Conservation (phyloP, 2,888 invertebrate species). For the Drosophila lacicola region DNA sequence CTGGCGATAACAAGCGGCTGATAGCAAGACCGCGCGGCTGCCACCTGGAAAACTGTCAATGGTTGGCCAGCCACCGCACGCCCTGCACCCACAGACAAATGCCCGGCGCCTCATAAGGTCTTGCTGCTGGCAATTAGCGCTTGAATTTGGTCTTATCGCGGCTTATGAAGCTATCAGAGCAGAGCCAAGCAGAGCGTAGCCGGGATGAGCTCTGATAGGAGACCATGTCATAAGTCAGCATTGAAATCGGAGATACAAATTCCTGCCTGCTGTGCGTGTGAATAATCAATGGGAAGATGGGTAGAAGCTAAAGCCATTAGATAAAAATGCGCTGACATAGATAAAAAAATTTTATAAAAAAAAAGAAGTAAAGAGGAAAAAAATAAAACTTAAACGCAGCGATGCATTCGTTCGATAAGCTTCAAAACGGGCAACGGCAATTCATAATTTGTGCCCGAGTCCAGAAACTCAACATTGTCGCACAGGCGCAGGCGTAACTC, state of each 20-base stretch:
- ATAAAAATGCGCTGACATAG: conserved; percentile 70
- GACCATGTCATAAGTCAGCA: conserved; percentile 72
- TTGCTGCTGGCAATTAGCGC: conserved; percentile 69
- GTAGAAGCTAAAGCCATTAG: conserved; percentile 68
- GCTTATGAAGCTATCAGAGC: conserved; percentile 74
- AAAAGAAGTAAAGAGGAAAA: conserved; percentile 6
- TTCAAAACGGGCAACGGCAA: conserved; percentile 44
- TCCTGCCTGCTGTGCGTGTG: conserved; percentile 46
- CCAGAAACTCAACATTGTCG: conserved; percentile 58
- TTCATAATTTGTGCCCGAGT: conserved; percentile 65
- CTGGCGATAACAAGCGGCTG: conserved; percentile 78
- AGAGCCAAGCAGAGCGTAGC: conserved; percentile 3
- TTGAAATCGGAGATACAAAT: conserved; percentile 64
- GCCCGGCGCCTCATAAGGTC: conserved; percentile 43
- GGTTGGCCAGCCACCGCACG: background rate
- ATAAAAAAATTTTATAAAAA: conserved; percentile 46
- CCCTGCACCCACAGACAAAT: conserved; percentile 6
- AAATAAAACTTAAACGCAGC: conserved; percentile 56
- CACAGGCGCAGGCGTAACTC: conserved; percentile 79
- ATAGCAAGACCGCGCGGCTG: conserved; percentile 48
- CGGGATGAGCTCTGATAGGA: conserved; percentile 29
- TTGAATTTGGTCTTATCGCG: conserved; percentile 59
- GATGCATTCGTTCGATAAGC: conserved; percentile 70
- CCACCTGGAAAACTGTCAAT: conserved; percentile 57
- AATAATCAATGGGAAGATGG: conserved; percentile 63